Evolutionary conservation across 1,140 invertebrate genomes (phyloP).

Genomic region (Lordiphosa stackelbergi): DNA sequence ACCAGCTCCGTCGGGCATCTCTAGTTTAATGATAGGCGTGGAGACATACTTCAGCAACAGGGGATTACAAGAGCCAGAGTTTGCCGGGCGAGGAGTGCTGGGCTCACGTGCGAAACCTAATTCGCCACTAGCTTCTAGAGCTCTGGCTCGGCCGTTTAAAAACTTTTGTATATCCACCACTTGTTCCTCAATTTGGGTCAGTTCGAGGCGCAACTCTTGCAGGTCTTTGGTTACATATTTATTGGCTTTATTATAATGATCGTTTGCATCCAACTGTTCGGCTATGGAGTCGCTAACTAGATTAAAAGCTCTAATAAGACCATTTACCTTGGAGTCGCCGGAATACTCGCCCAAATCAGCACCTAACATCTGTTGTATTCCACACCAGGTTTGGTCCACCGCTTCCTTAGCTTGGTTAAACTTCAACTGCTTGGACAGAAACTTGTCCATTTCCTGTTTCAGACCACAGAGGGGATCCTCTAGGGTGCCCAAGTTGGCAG

Average conservation of each 20-base stretch:
- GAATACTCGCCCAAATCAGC: not conserved
- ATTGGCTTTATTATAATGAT: constrained; percentile 49
- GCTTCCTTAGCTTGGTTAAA: constrained; percentile 38
- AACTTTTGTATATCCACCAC: constrained; percentile 38
- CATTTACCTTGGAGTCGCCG: constrained; percentile 25
- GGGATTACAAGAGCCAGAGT: constrained; percentile 6
- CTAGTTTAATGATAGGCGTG: constrained; percentile 66
- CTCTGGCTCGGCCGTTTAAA: constrained; percentile 33
- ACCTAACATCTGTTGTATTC: constrained; percentile 28
- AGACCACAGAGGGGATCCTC: constrained; percentile 36
- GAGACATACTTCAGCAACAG: constrained; percentile 57
- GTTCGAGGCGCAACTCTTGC: constrained; percentile 28
- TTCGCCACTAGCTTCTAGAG: constrained; percentile 16
- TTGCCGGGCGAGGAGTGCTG: constrained; percentile 28
- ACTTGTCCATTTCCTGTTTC: constrained; percentile 52
- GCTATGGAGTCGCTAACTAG: constrained; percentile 43
- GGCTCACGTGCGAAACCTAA: constrained; percentile 2
- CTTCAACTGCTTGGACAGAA: constrained; percentile 39
- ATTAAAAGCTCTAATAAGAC: constrained; percentile 50
- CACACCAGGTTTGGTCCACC: constrained; percentile 25
- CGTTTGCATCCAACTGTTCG: constrained; percentile 53
- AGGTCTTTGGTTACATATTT: constrained; percentile 43
- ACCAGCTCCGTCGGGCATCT: constrained; percentile 19
- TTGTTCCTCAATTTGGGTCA: constrained; percentile 47
- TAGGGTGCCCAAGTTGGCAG: constrained; percentile 15